Percentiles rank a stretch among this genome's conserved stretches.
Conservation (phyloP, 2,888 invertebrate genomes). For the Caenorhabditis sulstoni region DNA sequence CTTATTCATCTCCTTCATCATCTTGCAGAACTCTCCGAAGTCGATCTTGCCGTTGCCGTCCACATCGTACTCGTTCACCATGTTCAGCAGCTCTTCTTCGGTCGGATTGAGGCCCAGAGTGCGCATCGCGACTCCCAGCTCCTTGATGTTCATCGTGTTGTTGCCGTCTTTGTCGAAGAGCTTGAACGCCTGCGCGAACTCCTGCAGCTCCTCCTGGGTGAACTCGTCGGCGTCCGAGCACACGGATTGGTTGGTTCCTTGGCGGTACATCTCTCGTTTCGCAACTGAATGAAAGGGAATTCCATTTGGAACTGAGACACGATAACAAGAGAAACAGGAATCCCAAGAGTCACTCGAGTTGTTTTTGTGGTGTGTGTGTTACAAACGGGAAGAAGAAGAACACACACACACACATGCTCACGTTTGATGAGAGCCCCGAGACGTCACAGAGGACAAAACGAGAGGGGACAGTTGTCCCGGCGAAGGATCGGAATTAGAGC, state of each 20-base stretch:
- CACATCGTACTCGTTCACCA: slow-evolving; percentile 78
- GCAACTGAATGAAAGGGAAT: slow-evolving; percentile 25
- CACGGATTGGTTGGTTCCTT: slow-evolving; percentile 76
- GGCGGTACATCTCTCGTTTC: slow-evolving; percentile 77
- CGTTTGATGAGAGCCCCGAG: slow-evolving; percentile 43
- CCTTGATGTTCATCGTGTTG: slow-evolving; percentile 81
- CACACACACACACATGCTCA: slow-evolving; percentile 29
- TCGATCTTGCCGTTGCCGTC: slow-evolving; percentile 81
- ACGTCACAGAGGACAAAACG: slow-evolving; percentile 39
- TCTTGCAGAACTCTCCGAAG: slow-evolving; percentile 80
- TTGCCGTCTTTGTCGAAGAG: slow-evolving; percentile 81
- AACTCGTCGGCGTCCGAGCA: slow-evolving; percentile 78
- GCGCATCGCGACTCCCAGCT: slow-evolving; percentile 80
- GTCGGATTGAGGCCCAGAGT: slow-evolving; percentile 81
- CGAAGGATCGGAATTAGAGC: slow-evolving; percentile 2
- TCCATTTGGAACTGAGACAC: slow-evolving; percentile 7
- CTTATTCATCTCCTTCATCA: slow-evolving; percentile 81
- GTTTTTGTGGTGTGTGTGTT: slow-evolving; percentile 56
- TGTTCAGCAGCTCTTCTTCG: slow-evolving; percentile 69
- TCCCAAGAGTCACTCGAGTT: slow-evolving; percentile 30
- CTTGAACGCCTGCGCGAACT: slow-evolving; percentile 81
- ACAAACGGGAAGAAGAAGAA: slow-evolving; percentile 28
- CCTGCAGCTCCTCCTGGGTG: slow-evolving; percentile 80
- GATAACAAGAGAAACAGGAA: slow-evolving; percentile 1
- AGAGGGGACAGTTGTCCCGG: slow-evolving; percentile 18